Evolutionary conservation across 2,888 invertebrate genomes (phyloP).

Genomic region (Sialis lutaria): DNA sequence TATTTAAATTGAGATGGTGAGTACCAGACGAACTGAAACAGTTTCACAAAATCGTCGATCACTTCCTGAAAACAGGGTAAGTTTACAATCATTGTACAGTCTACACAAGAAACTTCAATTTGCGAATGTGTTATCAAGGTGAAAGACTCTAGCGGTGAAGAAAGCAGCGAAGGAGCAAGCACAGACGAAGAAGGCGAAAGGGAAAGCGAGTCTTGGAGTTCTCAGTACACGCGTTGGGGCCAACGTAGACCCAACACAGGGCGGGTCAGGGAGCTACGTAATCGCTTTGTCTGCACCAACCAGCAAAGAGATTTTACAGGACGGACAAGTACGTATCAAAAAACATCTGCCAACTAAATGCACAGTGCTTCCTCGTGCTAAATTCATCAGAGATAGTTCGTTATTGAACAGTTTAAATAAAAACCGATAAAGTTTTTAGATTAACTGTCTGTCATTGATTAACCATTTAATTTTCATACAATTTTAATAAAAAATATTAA

Average conservation of each 20-base stretch:
- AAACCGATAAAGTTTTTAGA: too few species aligned
- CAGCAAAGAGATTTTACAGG: slow-evolving; percentile 17
- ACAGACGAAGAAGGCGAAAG: slow-evolving; percentile 3
- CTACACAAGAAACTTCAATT: too few species aligned
- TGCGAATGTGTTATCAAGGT: neutral
- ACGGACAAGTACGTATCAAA: neutral
- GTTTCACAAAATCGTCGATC: slow-evolving; percentile 1
- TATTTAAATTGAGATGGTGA: slow-evolving; percentile 5
- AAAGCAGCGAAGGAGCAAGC: slow-evolving; percentile 1
- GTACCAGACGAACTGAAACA: slow-evolving; percentile 3
- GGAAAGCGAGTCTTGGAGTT: slow-evolving; percentile 18
- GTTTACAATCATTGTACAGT: neutral
- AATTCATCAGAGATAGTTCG: too few species aligned
- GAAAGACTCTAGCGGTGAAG: slow-evolving; percentile 1
- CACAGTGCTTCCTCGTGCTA: too few species aligned
- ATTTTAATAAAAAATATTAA: too few species aligned
- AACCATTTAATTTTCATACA: too few species aligned
- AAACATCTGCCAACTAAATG: too few species aligned
- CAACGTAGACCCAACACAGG: slow-evolving; percentile 4
- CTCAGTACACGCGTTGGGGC: slow-evolving; percentile 11
- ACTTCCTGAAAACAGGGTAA: neutral
- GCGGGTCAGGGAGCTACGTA: slow-evolving; percentile 17
- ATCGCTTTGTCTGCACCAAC: slow-evolving; percentile 18
- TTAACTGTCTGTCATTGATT: too few species aligned
- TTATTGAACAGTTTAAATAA: too few species aligned